Evolutionary conservation across 2,888 invertebrate species (phyloP).

Genomic region (Trachelus tabidus): DNA sequence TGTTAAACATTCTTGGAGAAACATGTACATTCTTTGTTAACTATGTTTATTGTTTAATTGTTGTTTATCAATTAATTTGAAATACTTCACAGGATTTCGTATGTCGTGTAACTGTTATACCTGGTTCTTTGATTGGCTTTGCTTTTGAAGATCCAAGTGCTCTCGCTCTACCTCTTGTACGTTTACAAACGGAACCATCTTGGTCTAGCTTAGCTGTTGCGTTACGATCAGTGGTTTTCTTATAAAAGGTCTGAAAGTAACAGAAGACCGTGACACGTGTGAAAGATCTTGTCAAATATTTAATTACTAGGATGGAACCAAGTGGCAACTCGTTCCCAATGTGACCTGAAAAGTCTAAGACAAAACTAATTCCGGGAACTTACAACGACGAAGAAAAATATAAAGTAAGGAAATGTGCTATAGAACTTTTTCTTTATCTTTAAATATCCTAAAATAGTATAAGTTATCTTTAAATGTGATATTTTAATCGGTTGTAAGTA

Average conservation of each 20-base stretch:
- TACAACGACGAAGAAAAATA: slow-evolving; percentile 3
- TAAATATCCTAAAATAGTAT: neutral
- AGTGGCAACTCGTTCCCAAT: slow-evolving; percentile 26
- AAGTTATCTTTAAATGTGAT: neutral
- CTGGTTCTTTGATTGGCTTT: slow-evolving; percentile 60
- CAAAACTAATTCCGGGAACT: neutral
- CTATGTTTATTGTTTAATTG: neutral
- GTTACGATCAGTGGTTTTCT: slow-evolving; percentile 47
- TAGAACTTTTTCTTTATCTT: neutral
- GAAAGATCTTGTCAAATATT: slow-evolving; percentile 10
- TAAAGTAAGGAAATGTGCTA: neutral
- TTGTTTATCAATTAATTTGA: neutral
- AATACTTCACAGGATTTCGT: neutral
- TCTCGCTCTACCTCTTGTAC: slow-evolving; percentile 44
- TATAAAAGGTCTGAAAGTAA: slow-evolving; percentile 54
- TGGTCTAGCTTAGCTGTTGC: slow-evolving; percentile 35
- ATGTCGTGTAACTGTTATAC: slow-evolving; percentile 34
- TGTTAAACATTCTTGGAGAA: slow-evolving; percentile 59
- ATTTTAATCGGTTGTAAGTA: neutral
- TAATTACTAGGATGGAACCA: slow-evolving; percentile 4
- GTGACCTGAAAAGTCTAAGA: slow-evolving; percentile 27
- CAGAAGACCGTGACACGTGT: slow-evolving; percentile 15
- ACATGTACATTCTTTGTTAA: neutral
- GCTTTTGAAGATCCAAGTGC: slow-evolving; percentile 32
- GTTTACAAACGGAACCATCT: slow-evolving; percentile 40